Evolutionary conservation across 2,113 vertebrate species (phyloP), one percentile per base, ranked within the genome.

Genomic region (Spilogale gracilis): DNA sequence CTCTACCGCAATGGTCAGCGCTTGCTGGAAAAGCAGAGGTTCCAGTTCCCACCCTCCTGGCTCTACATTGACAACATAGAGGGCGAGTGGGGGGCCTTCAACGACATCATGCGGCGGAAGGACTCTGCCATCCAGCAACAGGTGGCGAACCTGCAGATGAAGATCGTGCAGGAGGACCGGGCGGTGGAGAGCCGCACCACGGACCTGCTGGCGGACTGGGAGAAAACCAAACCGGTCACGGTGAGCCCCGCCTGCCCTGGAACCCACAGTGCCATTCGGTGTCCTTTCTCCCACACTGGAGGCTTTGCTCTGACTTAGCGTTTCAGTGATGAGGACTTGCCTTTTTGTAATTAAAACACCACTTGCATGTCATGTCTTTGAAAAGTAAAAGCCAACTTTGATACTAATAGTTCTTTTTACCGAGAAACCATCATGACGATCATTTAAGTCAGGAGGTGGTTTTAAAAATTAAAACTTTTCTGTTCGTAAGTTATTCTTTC

Each of bases 51-150:
- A 0, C 99, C 99, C 0, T 99, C 99, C 83, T 99, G 99, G 99
- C 99, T 99, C 1, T 99, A 99, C 98, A 99, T 99, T 9, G 99
- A 99, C 98, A 99, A 99, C 98, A 99, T 99, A 0, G 99, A 99
- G 97, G 99, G 99, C 4, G 99, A 99, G 83, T 99, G 99, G 99
- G 99, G 99, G 0, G 99, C 99, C 38, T 99, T 99, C 98, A 99
- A 99, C 58, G 99, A 99, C 98, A 99, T 99, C 52, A 99, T 99
- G 99, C 99, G 99, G 63, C 99, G 99, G 52, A 99, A 99, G 97
- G 99, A 99, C 98, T 99, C 99, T 0, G 99, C 99, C 85, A 99
- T 99, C 94, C 99, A 99, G 89, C 99, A 99, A 81, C 99, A 99
- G 98, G 99, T 99, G 85, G 99, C 99, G 23, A 99, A 99, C 99